These are phyloP conservation scores for Lasioglossum malachurum DNA, from an alignment of 2,888 invertebrate genomes.

Conservation along the genomic window DNA sequence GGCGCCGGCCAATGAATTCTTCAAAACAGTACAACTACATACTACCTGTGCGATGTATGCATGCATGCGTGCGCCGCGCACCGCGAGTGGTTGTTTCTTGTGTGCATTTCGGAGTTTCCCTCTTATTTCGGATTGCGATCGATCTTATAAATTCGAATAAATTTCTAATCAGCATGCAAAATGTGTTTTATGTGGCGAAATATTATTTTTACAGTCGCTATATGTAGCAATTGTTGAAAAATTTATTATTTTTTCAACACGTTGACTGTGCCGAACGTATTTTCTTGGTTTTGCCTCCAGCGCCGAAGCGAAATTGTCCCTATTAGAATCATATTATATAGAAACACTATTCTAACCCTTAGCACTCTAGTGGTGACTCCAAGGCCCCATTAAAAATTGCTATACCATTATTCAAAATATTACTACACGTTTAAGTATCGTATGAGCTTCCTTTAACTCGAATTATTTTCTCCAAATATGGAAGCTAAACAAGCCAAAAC, in stretches of 20 bases:
- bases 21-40: constrained; percentile 43
- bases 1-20: constrained; percentile 71
- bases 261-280: background rate
- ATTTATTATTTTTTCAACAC: background rate
- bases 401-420: too few relatives aligned
- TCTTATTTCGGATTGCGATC: background rate
- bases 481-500: too few relatives aligned
- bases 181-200: background rate
- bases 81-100: background rate
- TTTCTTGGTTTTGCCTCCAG: background rate
- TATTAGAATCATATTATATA: background rate
- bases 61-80: background rate
- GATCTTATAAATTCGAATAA: background rate
- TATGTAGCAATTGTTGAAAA: background rate
- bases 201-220: background rate
- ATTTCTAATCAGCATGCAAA: background rate
- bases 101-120: background rate
- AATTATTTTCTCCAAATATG: too few relatives aligned
- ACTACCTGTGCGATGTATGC: constrained; percentile 8
- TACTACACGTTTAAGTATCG: too few relatives aligned
- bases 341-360: background rate
- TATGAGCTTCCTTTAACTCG: too few relatives aligned
- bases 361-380: too few relatives aligned
- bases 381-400: too few relatives aligned
- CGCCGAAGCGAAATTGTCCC: background rate